These are phyloP conservation scores for Pinna nobilis DNA, from an alignment of 1,140 invertebrate species.

Conservation along the genomic window DNA sequence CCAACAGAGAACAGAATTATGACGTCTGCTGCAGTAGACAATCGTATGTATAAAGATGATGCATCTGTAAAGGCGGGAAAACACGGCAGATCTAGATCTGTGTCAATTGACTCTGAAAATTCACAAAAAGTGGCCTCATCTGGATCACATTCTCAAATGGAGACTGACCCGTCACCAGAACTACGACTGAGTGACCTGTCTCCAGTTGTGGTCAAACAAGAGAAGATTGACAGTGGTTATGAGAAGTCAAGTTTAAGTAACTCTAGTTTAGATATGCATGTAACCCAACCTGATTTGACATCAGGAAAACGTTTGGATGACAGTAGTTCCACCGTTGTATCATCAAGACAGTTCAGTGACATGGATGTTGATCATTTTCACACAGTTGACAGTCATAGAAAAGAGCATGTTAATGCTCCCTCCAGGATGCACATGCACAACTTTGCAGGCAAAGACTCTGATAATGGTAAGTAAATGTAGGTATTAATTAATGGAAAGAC, in stretches of 20 bases:
- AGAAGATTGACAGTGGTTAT: conserved; percentile 12
- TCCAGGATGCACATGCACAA: no score
- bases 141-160: background rate
- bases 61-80: background rate
- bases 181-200: no score
- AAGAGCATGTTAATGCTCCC: no score
- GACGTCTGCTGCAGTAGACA: background rate
- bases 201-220: background rate
- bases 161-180: no score
- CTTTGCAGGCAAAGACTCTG: no score
- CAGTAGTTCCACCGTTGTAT: background rate
- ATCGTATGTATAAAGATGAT: background rate
- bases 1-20: no score
- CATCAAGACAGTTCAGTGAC: background rate
- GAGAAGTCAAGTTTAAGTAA: conserved; percentile 9
- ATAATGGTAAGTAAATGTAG: no score
- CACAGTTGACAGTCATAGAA: no score
- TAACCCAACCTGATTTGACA: no score
- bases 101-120: conserved; percentile 6
- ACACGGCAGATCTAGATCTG: background rate
- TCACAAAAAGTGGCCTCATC: background rate
- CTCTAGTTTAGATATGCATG: no score
- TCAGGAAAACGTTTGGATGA: background rate
- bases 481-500: no score
- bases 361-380: no score